Base-by-base conservation (phyloP, 2,113 vertebrate genomes). In the Ictidomys tridecemlineatus region DNA sequence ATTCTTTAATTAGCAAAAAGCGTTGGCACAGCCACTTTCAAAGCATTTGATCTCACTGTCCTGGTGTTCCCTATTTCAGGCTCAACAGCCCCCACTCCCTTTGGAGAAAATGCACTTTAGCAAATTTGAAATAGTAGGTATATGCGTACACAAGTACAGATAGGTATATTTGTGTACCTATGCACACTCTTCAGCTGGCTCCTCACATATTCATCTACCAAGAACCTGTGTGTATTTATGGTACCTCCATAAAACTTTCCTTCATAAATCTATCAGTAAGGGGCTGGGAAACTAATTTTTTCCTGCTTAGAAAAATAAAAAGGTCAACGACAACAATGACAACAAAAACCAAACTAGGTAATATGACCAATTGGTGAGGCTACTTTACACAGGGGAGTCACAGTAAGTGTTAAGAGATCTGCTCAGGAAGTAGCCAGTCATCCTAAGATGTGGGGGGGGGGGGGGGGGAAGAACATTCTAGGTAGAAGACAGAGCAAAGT, bases 1-100 rank as follows among this genome's bases (percentile, higher is more conserved):
- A 85, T 96, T 96, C 89, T 97, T 97, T 97, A 98, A 98, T 98
- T 97, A 97, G 97, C 95, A 98, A 88, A 96, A 97, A 97, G 88
- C 42, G 20, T 97, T 94, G 94, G 98, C 90, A 95, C 73, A 96
- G 96, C 51, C 86, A 93, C 93, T 95, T 96, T 89, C 77, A 97
- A 93, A 97, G 76, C 86, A 95, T 83, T 96, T 90, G 89, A 69
- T 94, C 93, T 93, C 92, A 72, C 70, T 26, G 96, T 95, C 96
- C 97, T 93, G 51, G 95, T 79, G 82, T 91, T 88, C 92, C 95
- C 96, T 92, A 80, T 88, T 95, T 94, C 91, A 89, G 94, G 78
- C 67, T 96, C 89, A 92, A 91, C 37, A 95, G 89, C 67, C 87
- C 67, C 70, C 42, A 97, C 69, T 85, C 90, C 37, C 93, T 95